phyloP scores from a whole-genome alignment of 2,888 invertebrate species.

The Pachliopta kotzebuea region DNA sequence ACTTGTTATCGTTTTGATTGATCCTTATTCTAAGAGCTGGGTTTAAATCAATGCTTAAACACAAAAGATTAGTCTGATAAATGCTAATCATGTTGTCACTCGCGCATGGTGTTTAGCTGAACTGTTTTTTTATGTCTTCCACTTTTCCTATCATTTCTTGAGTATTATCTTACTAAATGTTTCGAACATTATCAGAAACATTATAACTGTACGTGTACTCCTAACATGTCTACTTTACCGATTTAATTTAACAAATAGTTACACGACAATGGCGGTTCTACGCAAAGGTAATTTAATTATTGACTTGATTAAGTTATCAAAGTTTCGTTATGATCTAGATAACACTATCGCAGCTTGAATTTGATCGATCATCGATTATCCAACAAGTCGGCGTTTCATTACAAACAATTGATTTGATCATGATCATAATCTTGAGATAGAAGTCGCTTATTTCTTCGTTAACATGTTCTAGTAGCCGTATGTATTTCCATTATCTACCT shows the following conservation, averaged over 20 bases:
- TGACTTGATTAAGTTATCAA: slow-evolving; percentile 28
- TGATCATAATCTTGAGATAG: slow-evolving; percentile 12
- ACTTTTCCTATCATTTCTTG: slow-evolving; percentile 9
- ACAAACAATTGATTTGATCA: slow-evolving; percentile 13
- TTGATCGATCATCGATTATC: slow-evolving; percentile 28
- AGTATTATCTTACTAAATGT: neutral
- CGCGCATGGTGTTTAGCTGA: slow-evolving; percentile 3
- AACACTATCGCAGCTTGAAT: slow-evolving; percentile 26
- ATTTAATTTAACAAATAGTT: slow-evolving; percentile 21
- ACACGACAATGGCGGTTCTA: slow-evolving; percentile 13
- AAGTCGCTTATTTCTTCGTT: slow-evolving; percentile 5
- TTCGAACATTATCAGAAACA: slow-evolving; percentile 1
- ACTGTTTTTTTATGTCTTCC: slow-evolving; percentile 13
- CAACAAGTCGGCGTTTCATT: slow-evolving; percentile 18
- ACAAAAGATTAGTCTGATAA: slow-evolving; percentile 20
- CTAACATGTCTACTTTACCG: slow-evolving; percentile 14
- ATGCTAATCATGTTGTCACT: slow-evolving; percentile 22
- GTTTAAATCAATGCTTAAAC: slow-evolving; percentile 15
- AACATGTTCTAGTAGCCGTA: slow-evolving; percentile 2
- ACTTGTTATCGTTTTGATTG: slow-evolving; percentile 35
- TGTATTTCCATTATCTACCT: neutral
- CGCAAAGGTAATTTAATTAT: slow-evolving; percentile 16
- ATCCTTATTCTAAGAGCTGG: slow-evolving; percentile 34
- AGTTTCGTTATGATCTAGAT: slow-evolving; percentile 27
- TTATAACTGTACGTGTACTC: slow-evolving; percentile 5